Conservation (phyloP, 2,888 invertebrate genomes). For the Drosophila longiperda region DNA sequence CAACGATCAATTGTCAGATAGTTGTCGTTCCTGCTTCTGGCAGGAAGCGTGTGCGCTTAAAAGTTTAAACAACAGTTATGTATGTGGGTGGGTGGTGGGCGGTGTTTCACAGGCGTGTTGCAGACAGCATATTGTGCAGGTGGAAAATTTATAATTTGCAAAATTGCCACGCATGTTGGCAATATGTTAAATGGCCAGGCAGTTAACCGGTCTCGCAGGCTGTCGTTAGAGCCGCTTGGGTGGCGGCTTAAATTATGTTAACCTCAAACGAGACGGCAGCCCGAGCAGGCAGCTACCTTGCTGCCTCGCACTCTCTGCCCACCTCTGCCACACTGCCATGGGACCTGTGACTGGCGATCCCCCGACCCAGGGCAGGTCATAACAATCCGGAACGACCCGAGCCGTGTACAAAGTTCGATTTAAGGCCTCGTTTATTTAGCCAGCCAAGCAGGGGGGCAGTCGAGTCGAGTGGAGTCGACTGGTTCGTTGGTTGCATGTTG, state of each 20-base stretch:
- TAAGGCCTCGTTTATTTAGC: constrained; percentile 82
- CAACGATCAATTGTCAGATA: constrained; percentile 78
- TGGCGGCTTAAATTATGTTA: constrained; percentile 77
- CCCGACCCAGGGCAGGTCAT: constrained; percentile 26
- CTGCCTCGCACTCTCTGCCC: constrained; percentile 13
- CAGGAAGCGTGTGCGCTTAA: constrained; percentile 69
- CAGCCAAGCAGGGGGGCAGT: constrained; percentile 50
- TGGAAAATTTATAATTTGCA: constrained; percentile 84
- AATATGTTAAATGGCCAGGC: constrained; percentile 74
- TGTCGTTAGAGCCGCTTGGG: constrained; percentile 61
- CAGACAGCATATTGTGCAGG: constrained; percentile 76
- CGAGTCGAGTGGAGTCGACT: constrained; percentile 50
- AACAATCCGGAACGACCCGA: constrained; percentile 53
- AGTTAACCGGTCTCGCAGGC: constrained; percentile 46
- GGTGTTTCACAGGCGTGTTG: constrained; percentile 4
- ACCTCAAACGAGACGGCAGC: constrained; percentile 74
- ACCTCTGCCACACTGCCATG: too few species aligned
- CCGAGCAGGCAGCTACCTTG: constrained; percentile 25
- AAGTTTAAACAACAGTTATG: constrained; percentile 70
- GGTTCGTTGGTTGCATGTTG: constrained; percentile 75
- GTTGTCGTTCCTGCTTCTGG: constrained; percentile 48
- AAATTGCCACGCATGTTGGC: constrained; percentile 80
- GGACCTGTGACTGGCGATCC: constrained; percentile 10
- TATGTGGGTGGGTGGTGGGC: constrained; percentile 22
- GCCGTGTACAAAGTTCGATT: constrained; percentile 78